These are phyloP conservation scores for Silvanus unidentatus DNA, from an alignment of 2,888 invertebrate species.

Conservation along the genomic window DNA sequence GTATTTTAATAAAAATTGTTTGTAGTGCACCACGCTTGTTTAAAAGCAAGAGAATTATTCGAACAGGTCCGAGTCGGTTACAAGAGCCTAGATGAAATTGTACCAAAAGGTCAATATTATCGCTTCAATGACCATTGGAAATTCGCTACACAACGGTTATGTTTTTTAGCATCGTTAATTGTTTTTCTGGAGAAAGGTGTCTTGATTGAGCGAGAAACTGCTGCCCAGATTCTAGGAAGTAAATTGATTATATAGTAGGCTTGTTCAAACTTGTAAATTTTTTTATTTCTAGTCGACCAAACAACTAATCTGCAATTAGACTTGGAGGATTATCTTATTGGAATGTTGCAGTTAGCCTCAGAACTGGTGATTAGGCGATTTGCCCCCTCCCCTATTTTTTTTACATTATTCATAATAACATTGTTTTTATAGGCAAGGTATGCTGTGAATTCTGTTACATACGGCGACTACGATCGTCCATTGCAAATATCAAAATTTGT, in stretches of 20 bases:
- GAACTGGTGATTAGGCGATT: conserved; percentile 61
- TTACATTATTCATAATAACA: conserved; percentile 7
- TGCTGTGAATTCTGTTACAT: conserved; percentile 78
- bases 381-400: not conserved
- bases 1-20: conserved; percentile 7
- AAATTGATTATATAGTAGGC: conserved; percentile 14
- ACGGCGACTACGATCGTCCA: conserved; percentile 77
- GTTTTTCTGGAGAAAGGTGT: conserved; percentile 75
- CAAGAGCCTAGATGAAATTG: conserved; percentile 55
- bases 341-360: conserved; percentile 73
- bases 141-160: conserved; percentile 71
- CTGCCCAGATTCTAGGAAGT: conserved; percentile 75
- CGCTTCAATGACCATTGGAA: conserved; percentile 87
- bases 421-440: conserved; percentile 59
- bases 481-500: conserved; percentile 80
- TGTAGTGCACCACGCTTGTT: conserved; percentile 59
- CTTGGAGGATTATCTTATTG: conserved; percentile 84
- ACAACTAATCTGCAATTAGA: conserved; percentile 83
- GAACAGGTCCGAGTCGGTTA: conserved; percentile 61
- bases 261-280: not conserved
- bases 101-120: conserved; percentile 76
- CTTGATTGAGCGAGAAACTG: conserved; percentile 66
- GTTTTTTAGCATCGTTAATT: conserved; percentile 70
- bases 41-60: conserved; percentile 60
- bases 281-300: conserved; percentile 56